Base-by-base conservation (phyloP, 1,140 invertebrate species). In the Bombus confusus region DNA sequence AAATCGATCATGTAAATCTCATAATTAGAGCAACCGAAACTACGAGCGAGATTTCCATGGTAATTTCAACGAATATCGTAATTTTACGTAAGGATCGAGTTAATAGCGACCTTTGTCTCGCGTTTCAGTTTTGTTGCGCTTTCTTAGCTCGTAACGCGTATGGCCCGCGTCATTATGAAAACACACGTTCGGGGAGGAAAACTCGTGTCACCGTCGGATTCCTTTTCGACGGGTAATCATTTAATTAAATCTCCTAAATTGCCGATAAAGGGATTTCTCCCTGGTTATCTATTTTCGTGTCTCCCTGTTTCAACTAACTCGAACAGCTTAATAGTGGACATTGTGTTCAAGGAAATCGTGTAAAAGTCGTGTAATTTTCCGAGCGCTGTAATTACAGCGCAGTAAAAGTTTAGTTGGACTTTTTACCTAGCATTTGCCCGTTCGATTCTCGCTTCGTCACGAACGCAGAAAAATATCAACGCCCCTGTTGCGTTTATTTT, bases 301-400 rank as follows among this genome's bases (percentile, higher is more conserved):
- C 3, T 9, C 34, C 37, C 31, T 39, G 31, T 69, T 71, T n/a
- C 18, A 12, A 62, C 13, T 18, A n/a, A 77, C 31, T 15, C 4
- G 3, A 64, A 31, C 57, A 3, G 74, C 10, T 57, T 62, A 41
- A 62, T 18, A 13, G 25, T 12, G 34, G 25, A 37, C 25, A 31
- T 25, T 22, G 69, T 41, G 43, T 68, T 52, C 34, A 41, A 57
- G 73, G 73, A 77, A 83, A 77, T 41, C 57, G 41, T 15, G 41
- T 68, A 74, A 74, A 83, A 83, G 41, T 39, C n/a, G 80, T 34
- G 31, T 25, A 37, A 83, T 75, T 76, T 66, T 52, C 59, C 31
- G 41, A n/a, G 6, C 31, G 52, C 18, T 34, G 57, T 66, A 74
- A 82, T 82, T 73, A 43, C 71, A 10, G 8, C 13, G 72, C 39